Base-by-base conservation (phyloP, 2,113 vertebrate genomes). In the Serilophus lunatus region DNA sequence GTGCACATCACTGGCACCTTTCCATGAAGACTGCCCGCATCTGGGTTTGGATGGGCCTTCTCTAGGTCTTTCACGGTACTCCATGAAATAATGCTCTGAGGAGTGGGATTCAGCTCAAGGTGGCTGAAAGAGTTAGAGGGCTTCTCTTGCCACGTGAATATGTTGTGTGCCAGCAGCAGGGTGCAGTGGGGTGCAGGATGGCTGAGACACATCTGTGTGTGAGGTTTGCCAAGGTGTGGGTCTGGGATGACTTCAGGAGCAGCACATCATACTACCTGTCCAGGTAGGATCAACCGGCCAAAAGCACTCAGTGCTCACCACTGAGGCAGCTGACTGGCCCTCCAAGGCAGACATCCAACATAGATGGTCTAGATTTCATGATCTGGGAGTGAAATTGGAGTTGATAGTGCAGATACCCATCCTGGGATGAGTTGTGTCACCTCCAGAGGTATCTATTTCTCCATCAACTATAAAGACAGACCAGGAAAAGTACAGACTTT, bases 121-220 rank as follows among this genome's bases (percentile, higher is more conserved):
- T 8, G 26, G 22, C 12, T 40, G 45, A 89, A 89, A 70, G 38
- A 59, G 49, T 18, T 23, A 74, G 5, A 4, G 4, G 2, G 2
- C 2, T 54, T 70, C 13, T 83, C 88, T 77, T n/a, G 31, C 12
- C 9, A 5, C 13, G 17, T 28, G 45, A 56, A 31, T n/a, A 3
- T n/a, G 9, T 12, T 77, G 3, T 56, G 28, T 77, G 53, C 18
- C 25, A 86, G n/a, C n/a, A n/a, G n/a, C n/a, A n/a, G n/a, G n/a
- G n/a, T n/a, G n/a, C 24, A 51, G 5, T 11, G 17, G 12, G 18
- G 3, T 38, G 25, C 36, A 63, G 44, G 13, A 31, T 1, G 1
- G 12, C 22, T 40, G 19, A 59, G 9, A 3, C 23, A 31, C 7
- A 3, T 11, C 54, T 24, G 23, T 13, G 8, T 3, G 0, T 14